Percentiles rank a stretch among this genome's conserved stretches.
Conservation (phyloP, 2,888 invertebrate genomes). For the Anorthoa munda region DNA sequence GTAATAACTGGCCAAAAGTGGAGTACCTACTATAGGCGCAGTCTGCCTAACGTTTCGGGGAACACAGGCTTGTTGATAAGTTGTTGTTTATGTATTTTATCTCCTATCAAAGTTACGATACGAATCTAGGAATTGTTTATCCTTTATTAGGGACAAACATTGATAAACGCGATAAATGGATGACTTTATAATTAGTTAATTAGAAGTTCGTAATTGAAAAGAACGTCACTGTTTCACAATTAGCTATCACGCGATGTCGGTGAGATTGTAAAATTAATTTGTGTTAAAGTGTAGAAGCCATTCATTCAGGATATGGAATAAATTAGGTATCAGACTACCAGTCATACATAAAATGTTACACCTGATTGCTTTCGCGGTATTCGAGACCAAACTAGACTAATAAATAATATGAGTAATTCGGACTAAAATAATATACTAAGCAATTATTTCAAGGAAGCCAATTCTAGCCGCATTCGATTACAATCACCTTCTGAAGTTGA, state of each 20-base stretch:
- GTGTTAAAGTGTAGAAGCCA: constrained; percentile 4
- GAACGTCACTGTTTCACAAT: constrained; percentile 34
- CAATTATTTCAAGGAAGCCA: constrained; percentile 15
- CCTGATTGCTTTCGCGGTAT: constrained; percentile 50
- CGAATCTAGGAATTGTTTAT: constrained; percentile 23
- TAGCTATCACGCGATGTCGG: constrained; percentile 49
- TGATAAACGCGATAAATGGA: constrained; percentile 33
- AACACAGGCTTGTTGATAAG: no score
- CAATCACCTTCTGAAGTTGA: background rate
- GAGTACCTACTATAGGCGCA: no score
- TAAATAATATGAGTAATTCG: constrained; percentile 10
- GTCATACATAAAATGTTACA: constrained; percentile 27
- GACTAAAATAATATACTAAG: constrained; percentile 7
- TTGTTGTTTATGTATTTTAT: no score
- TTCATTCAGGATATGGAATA: constrained; percentile 32
- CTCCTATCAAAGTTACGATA: constrained; percentile 20
- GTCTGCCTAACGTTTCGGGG: no score
- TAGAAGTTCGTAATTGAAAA: constrained; percentile 32
- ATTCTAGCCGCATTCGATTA: constrained; percentile 7
- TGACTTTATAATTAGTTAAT: constrained; percentile 39
- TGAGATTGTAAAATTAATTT: constrained; percentile 26
- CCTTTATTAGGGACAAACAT: constrained; percentile 28
- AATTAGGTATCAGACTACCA: constrained; percentile 2
- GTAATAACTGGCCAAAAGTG: no score
- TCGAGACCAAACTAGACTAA: constrained; percentile 8